A percentile compares a stretch with the other conserved stretches of the same genome.
phyloP scores from a whole-genome alignment of 2,113 vertebrate species.

The Nettapus auritus region DNA sequence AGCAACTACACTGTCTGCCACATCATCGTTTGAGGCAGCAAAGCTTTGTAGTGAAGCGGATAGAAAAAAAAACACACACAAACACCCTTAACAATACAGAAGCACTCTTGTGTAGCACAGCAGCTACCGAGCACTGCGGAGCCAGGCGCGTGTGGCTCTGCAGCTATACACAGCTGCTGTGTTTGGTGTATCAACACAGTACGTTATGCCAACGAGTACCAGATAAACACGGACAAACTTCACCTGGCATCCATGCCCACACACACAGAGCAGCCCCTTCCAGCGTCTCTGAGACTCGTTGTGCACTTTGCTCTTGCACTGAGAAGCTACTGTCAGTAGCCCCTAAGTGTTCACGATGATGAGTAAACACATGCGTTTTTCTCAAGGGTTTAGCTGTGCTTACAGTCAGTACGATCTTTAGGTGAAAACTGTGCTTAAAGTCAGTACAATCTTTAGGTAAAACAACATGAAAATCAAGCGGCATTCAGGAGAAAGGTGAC shows the following conservation, averaged over 20 bases:
- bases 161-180: background rate
- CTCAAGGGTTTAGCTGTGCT: background rate
- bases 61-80: background rate
- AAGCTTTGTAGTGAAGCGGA: background rate
- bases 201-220: background rate
- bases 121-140: background rate
- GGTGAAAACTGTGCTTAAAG: background rate
- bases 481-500: background rate
- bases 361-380: background rate
- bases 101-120: background rate
- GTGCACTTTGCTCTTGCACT: background rate
- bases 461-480: background rate
- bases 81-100: background rate
- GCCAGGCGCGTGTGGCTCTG: background rate
- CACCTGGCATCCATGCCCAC: no score
- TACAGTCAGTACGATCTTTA: background rate
- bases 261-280: background rate
- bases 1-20: background rate
- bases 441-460: background rate
- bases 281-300: background rate
- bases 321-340: rapidly evolving
- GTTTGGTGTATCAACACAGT: no score
- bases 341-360: background rate
- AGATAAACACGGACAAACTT: no score
- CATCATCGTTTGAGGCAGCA: no score